Conservation (phyloP, 2,113 vertebrate species). For the Piprites chloris region DNA sequence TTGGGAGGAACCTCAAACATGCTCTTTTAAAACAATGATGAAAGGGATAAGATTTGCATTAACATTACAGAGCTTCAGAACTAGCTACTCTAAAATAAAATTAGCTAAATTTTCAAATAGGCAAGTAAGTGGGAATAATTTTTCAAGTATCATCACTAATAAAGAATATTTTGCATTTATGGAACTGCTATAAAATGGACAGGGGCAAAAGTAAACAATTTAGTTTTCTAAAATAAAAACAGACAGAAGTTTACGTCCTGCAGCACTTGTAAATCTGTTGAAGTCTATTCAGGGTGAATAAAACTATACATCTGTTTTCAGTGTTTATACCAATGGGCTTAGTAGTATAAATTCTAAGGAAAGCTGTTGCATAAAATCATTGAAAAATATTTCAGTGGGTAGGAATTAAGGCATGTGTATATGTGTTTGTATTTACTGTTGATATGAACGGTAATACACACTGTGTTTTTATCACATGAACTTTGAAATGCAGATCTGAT, state of each 20-base stretch:
- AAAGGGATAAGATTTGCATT: neutral
- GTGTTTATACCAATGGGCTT: neutral
- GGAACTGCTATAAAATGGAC: neutral
- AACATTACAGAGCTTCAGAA: neutral
- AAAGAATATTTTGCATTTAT: neutral
- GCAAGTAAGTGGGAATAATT: neutral
- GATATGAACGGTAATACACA: neutral
- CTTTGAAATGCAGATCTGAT: neutral
- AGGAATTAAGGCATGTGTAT: neutral
- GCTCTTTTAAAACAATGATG: neutral
- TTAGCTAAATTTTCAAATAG: neutral
- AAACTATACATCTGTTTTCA: neutral
- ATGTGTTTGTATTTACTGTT: neutral
- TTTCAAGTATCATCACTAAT: neutral
- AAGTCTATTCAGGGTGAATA: neutral
- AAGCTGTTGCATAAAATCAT: neutral
- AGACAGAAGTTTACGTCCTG: neutral
- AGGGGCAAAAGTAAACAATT: neutral
- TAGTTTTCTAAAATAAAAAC: neutral
- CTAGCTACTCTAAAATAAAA: neutral
- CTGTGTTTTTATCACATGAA: neutral
- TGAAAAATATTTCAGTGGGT: neutral
- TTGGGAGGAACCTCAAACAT: neutral
- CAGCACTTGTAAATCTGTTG: neutral
- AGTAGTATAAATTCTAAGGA: neutral